Conservation (phyloP, 2,113 vertebrate species). For the Hippocampus comes region DNA sequence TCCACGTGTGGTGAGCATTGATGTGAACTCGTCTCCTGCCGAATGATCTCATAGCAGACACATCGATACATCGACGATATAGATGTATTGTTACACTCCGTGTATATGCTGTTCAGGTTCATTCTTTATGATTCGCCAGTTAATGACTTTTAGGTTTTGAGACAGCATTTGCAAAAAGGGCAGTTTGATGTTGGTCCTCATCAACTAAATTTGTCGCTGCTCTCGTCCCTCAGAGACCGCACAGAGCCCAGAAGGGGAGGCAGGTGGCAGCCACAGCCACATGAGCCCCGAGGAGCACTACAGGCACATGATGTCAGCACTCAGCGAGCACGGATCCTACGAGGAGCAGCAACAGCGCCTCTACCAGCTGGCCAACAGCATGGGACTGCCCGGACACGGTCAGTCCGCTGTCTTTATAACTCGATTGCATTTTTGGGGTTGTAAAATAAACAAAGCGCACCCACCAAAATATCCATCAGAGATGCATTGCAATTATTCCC, state of each 20-base stretch:
- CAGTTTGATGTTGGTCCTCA: constrained; percentile 6
- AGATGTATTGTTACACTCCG: background rate
- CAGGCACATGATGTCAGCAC: constrained; percentile 88
- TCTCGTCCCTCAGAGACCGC: constrained; percentile 76
- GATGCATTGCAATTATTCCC: constrained; percentile 29
- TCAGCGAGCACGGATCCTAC: constrained; percentile 84
- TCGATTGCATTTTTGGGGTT: background rate
- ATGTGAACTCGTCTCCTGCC: no score
- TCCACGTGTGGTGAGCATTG: background rate
- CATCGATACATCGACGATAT: background rate
- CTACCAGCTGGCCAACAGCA: constrained; percentile 89
- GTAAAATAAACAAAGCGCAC: background rate
- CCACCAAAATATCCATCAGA: background rate
- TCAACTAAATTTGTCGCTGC: no score
- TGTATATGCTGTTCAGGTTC: background rate
- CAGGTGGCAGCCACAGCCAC: constrained; percentile 78
- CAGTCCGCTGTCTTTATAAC: constrained; percentile 27
- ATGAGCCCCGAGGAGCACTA: constrained; percentile 98
- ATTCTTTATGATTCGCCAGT: constrained; percentile 1
- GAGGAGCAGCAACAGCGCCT: constrained; percentile 94
- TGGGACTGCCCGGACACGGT: constrained; percentile 88
- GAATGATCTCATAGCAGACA: background rate
- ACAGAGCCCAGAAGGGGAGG: constrained; percentile 81
- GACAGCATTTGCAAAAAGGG: background rate
- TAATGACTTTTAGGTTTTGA: background rate